These are phyloP conservation scores for Bombus soroeensis DNA, from an alignment of 1,140 invertebrate species.

Conservation along the genomic window DNA sequence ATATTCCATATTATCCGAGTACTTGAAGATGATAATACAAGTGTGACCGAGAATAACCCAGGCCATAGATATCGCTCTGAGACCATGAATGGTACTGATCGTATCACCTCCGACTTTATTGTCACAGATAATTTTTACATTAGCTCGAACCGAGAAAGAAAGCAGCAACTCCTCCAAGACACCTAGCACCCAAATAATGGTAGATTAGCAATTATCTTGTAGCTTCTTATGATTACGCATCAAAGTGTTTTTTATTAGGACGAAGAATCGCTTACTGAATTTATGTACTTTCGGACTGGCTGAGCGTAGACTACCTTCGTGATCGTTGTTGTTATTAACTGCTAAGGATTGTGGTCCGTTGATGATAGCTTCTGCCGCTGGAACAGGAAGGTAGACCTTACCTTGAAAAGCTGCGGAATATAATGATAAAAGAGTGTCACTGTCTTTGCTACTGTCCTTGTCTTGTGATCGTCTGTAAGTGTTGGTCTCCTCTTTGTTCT, in stretches of 20 bases:
- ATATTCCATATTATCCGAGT: constrained; percentile 92
- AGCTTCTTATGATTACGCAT: accelerated
- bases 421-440: constrained; percentile 67
- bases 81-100: constrained; percentile 91
- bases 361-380: constrained; percentile 73
- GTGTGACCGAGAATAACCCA: constrained; percentile 97
- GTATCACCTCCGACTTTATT: constrained; percentile 90
- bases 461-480: constrained; percentile 60
- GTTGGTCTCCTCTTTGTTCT: constrained; percentile 38
- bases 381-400: constrained; percentile 79
- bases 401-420: constrained; percentile 76
- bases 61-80: constrained; percentile 93
- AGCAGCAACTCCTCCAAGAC: constrained; percentile 88
- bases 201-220: background rate
- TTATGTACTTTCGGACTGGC: constrained; percentile 75
- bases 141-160: constrained; percentile 90
- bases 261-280: constrained; percentile 72
- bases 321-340: constrained; percentile 85
- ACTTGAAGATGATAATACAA: constrained; percentile 92
- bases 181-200: constrained; percentile 76
- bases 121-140: constrained; percentile 90
- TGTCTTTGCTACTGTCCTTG: constrained; percentile 58
- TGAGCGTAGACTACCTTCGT: constrained; percentile 83
- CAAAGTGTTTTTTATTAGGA: background rate
- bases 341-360: constrained; percentile 59